These are phyloP conservation scores for Phyllostomus hastatus DNA, from an alignment of 2,113 vertebrate species.

Conservation along the genomic window DNA sequence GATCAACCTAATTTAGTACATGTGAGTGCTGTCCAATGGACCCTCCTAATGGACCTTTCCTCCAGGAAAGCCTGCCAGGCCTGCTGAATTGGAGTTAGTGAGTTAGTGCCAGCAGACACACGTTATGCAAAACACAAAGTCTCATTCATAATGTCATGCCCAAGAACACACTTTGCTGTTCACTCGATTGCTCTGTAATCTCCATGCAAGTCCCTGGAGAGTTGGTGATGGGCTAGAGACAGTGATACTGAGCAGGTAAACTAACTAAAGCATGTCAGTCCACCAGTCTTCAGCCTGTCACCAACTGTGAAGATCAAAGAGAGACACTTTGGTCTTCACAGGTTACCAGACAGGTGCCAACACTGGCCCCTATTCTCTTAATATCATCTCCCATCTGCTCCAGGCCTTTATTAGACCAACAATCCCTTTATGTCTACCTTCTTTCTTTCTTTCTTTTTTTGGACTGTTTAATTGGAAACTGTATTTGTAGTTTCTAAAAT, in stretches of 20 bases:
- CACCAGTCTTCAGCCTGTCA: not conserved
- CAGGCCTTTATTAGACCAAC: not conserved
- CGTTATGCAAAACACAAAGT: not conserved
- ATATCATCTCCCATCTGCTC: not conserved
- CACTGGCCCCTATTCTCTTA: not conserved
- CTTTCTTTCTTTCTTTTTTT: too few species aligned
- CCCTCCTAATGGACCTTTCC: not conserved
- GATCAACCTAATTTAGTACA: not conserved
- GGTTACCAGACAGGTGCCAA: too few species aligned
- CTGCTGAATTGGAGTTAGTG: not conserved
- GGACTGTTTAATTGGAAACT: conserved; percentile 60
- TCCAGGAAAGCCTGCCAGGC: not conserved
- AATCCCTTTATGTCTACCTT: not conserved
- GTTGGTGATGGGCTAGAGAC: not conserved
- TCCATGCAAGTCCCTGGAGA: not conserved
- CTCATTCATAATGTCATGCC: not conserved
- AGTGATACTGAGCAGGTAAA: not conserved
- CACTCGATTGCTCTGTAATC: not conserved
- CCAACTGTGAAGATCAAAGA: too few species aligned
- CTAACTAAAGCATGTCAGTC: not conserved
- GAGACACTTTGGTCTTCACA: too few species aligned
- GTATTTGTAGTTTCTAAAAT: conserved; percentile 54
- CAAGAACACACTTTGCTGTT: not conserved
- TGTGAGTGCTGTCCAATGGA: not conserved
- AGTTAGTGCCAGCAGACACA: not conserved